Base-by-base conservation (phyloP, 2,888 invertebrate genomes). In the Eilema griseolum region DNA sequence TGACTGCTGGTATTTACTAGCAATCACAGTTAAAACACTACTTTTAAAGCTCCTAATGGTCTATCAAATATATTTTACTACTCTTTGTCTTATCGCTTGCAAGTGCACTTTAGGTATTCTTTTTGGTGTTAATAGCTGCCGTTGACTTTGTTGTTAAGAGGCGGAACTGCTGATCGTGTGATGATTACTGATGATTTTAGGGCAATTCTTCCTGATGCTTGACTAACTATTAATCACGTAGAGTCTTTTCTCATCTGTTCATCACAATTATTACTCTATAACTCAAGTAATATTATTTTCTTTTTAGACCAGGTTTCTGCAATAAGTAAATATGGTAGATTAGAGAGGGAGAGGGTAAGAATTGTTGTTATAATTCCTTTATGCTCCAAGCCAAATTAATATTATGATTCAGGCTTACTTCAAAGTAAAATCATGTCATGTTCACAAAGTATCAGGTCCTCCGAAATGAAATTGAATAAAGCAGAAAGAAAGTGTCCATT, bases 401-500 rank as follows among this genome's bases (percentile, higher is more conserved):
- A n/a, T n/a, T n/a, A n/a, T n/a, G n/a, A n/a, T n/a, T n/a, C n/a
- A n/a, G n/a, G n/a, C n/a, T n/a, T n/a, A n/a, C n/a, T n/a, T n/a
- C n/a, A n/a, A n/a, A n/a, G n/a, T n/a, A n/a, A n/a, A n/a, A n/a
- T n/a, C n/a, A n/a, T n/a, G n/a, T n/a, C n/a, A n/a, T n/a, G n/a
- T n/a, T n/a, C n/a, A n/a, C n/a, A 24, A 33, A 61, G 14, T 11
- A 14, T 56, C 60, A 24, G 16, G 11, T 14, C 59, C n/a, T 63
- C 63, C n/a, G 68, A 75, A 75, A 57, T 62, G 67, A 65, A 71
- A 73, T 72, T 10, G 20, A 8, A 20, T 71, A 14, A 63, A 10
- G 66, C 65, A 41, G 16, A 61, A 67, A 68, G 79, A 79, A 77
- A 79, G 82, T 81, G 71, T 79, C 66, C 33, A 72, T 81, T 72